These are phyloP conservation scores for Tetramorium bicarinatum DNA, from an alignment of 2,888 invertebrate species.

Conservation along the genomic window DNA sequence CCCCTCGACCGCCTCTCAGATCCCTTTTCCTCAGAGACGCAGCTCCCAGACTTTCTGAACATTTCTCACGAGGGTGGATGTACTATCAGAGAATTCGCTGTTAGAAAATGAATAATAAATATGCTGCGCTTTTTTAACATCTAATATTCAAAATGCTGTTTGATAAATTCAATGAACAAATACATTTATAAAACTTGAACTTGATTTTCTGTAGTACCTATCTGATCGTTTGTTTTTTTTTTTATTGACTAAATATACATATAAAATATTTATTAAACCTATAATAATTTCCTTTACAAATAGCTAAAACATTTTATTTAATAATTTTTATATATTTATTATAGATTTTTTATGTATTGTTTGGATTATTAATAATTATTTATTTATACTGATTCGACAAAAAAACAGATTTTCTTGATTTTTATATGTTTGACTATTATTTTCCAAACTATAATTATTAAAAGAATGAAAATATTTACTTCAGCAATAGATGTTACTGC, in stretches of 20 bases:
- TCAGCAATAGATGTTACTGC: conserved; percentile 1
- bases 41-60: conserved; percentile 55
- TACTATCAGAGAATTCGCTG: conserved; percentile 18
- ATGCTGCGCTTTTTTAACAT: background rate
- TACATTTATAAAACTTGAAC: background rate
- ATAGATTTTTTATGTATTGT: background rate
- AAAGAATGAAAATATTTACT: conserved; percentile 14
- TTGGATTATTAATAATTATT: background rate
- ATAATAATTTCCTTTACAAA: background rate
- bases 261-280: background rate
- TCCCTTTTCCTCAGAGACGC: conserved; percentile 52
- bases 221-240: background rate
- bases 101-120: conserved; percentile 46
- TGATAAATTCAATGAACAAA: background rate
- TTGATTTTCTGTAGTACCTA: background rate
- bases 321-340: background rate
- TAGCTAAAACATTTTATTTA: background rate
- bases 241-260: background rate
- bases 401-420: background rate
- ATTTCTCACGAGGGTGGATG: conserved; percentile 18
- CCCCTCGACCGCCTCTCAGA: conserved; percentile 28
- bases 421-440: background rate
- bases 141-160: conserved; percentile 15
- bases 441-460: background rate
- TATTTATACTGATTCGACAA: background rate